Base-by-base conservation (phyloP, 2,888 invertebrate species). In the Ptychoptera albimana region DNA sequence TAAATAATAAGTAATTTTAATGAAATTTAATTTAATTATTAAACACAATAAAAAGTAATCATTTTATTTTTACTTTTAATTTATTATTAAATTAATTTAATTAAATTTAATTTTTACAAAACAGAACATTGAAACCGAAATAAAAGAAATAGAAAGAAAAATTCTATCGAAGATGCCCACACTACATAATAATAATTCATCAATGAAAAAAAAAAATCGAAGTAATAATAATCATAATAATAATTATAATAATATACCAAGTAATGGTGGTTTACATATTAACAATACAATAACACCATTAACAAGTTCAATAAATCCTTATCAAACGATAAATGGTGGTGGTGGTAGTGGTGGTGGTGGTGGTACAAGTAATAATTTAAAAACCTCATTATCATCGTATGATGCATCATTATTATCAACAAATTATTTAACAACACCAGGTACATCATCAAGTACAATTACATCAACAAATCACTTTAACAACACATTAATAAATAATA, bases 401-500 rank as follows among this genome's bases (percentile, higher is more conserved):
- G 34, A 40, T 48, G 48, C 44, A 50, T 47, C 48, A 39, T 45
- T 43, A 39, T 42, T 40, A 42, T 29, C 48, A n/a, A 39, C 43
- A 34, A 36, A 23, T 23, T 23, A 23, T 23, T 23, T 23, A 23
- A 23, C 23, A 23, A 5, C 39, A 16, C 42, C 38, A 8, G 10
- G 41, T 35, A 37, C 46, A 29, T 40, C 38, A 29, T 13, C 30
- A 44, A 37, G n/a, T 9, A 42, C 9, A n/a, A 32, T 9, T 40
- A 36, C 39, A 8, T 37, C 39, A 13, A 10, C 39, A 42, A 45
- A 34, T 38, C 43, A 39, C 29, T 35, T 38, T 46, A 46, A 44
- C 16, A 49, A 46, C 31, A 9, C 31, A 42, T 9, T 34, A 43
- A 41, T 43, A 45, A 44, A 42, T 36, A 37, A 29, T 32, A 12